Conservation (phyloP, 2,113 vertebrate species). For the Leptobrachium ailaonicum region DNA sequence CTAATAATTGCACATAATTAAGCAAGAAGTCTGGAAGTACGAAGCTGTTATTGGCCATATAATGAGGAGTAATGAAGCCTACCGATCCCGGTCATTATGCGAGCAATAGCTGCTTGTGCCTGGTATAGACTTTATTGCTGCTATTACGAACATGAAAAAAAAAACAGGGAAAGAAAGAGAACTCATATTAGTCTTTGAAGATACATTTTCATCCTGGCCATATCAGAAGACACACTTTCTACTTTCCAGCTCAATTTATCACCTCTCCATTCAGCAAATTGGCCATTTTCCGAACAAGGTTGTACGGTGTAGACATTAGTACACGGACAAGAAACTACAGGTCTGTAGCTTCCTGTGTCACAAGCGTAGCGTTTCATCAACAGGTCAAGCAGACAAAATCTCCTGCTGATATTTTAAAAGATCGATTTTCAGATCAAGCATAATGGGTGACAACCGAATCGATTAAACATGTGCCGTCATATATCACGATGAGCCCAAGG, state of each 20-base stretch:
- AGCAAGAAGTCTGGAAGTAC: constrained; percentile 39
- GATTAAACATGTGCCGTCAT: too few species aligned
- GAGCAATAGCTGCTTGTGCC: constrained; percentile 44
- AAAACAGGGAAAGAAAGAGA: constrained; percentile 23
- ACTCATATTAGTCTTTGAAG: constrained; percentile 17
- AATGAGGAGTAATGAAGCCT: constrained; percentile 51
- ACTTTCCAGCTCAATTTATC: constrained; percentile 16
- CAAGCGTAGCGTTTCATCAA: background rate
- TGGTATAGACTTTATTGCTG: constrained; percentile 46
- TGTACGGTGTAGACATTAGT: background rate
- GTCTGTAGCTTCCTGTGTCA: background rate
- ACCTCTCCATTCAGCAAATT: background rate
- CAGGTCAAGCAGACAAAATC: background rate
- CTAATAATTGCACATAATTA: constrained; percentile 51
- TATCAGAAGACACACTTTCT: constrained; percentile 13
- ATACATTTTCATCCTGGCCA: constrained; percentile 23
- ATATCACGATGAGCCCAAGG: too few species aligned
- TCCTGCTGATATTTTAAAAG: too few species aligned
- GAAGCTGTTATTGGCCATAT: constrained; percentile 47
- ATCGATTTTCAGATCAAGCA: too few species aligned
- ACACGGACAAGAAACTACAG: background rate
- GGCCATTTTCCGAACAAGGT: background rate
- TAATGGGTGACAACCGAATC: too few species aligned
- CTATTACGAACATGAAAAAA: constrained; percentile 41
- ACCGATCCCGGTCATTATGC: constrained; percentile 45